Evolutionary conservation across 2,888 invertebrate species (phyloP).

Genomic region (Carterocephalus palaemon): DNA sequence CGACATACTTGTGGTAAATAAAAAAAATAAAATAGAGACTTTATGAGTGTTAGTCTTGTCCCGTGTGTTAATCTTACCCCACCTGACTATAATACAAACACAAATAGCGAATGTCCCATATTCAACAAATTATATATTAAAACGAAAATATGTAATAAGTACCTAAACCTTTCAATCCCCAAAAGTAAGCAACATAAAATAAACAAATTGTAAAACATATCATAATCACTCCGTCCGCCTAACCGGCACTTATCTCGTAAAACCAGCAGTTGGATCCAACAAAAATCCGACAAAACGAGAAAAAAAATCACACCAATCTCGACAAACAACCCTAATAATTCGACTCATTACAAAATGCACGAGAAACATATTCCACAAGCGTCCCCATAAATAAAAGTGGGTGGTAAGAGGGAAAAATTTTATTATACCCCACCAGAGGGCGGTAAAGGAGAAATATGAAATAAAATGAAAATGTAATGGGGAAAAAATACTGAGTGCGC

Average conservation of each 20-base stretch:
- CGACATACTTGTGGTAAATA: too few relatives aligned
- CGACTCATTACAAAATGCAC: constrained; percentile 73
- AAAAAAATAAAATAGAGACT: too few relatives aligned
- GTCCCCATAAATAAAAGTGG: constrained; percentile 73
- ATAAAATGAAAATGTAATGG: constrained; percentile 79
- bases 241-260: constrained; percentile 55
- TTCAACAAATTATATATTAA: too few relatives aligned
- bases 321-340: constrained; percentile 74
- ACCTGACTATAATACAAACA: too few relatives aligned
- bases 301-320: constrained; percentile 54
- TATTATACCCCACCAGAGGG: constrained; percentile 60
- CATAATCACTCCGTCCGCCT: constrained; percentile 32
- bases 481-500: constrained; percentile 73
- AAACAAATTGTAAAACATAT: constrained; percentile 34
- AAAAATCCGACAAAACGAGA: constrained; percentile 42
- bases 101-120: too few relatives aligned
- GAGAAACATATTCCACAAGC: constrained; percentile 75
- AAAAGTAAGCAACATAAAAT: constrained; percentile 26
- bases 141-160: too few relatives aligned
- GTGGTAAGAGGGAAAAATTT: constrained; percentile 71
- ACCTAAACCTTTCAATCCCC: too few relatives aligned
- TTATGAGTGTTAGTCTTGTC: too few relatives aligned
- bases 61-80: too few relatives aligned
- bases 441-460: constrained; percentile 76
- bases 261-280: constrained; percentile 41